These are phyloP conservation scores for Lepidurus couesii DNA, from an alignment of 1,140 invertebrate genomes.

Conservation along the genomic window DNA sequence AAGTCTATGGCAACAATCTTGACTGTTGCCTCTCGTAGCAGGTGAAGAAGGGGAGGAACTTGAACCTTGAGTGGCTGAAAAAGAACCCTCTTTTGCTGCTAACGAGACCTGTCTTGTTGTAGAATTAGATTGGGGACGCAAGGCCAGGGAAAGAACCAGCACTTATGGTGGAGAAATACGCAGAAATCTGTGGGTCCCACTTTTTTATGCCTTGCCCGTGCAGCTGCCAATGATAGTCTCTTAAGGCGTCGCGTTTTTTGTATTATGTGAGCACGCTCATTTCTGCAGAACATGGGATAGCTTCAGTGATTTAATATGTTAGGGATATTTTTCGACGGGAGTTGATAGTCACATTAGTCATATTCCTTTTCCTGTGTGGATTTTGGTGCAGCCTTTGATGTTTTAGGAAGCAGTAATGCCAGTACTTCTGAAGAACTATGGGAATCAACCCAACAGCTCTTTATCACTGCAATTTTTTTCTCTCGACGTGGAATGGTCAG, in stretches of 20 bases:
- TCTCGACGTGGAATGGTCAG: too few relatives aligned
- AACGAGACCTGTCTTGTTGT: not conserved
- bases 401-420: too few relatives aligned
- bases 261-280: too few relatives aligned
- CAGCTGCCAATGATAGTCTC: not conserved
- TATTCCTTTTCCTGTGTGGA: too few relatives aligned
- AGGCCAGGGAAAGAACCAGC: not conserved
- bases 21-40: not conserved
- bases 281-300: too few relatives aligned
- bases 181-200: not conserved
- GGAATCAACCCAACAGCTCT: too few relatives aligned
- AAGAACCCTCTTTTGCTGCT: slow-evolving; percentile 6
- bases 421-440: too few relatives aligned
- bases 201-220: not conserved
- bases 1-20: not conserved
- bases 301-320: too few relatives aligned
- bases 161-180: slow-evolving; percentile 2
- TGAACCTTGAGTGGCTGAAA: slow-evolving; percentile 10
- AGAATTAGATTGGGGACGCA: not conserved
- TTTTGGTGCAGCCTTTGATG: too few relatives aligned
- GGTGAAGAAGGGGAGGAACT: not conserved
- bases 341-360: too few relatives aligned
- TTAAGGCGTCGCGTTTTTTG: not conserved
- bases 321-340: too few relatives aligned
- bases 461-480: too few relatives aligned